These are phyloP conservation scores for Drusus annulatus DNA, from an alignment of 1,140 invertebrate genomes.

Conservation along the genomic window DNA sequence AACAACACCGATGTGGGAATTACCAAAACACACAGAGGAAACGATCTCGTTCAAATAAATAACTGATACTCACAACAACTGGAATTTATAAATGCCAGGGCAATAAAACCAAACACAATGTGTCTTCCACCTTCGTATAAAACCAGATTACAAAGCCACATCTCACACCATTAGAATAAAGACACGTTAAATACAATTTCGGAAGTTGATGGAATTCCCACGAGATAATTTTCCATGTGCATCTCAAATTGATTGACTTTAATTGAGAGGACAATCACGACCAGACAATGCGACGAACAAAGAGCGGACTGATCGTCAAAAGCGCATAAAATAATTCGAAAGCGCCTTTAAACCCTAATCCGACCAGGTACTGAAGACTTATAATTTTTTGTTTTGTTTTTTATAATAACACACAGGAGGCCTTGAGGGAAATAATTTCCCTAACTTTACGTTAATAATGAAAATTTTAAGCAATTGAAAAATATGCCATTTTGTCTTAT, in stretches of 20 bases:
- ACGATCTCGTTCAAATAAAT: neutral
- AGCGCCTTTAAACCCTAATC: slow-evolving; percentile 1
- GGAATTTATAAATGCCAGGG: neutral
- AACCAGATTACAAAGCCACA: neutral
- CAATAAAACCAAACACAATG: neutral
- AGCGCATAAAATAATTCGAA: neutral
- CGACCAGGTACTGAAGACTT: neutral
- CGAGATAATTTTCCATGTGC: neutral
- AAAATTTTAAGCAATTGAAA: too few relatives aligned
- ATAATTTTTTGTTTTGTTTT: too few relatives aligned
- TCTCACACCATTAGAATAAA: slow-evolving; percentile 6
- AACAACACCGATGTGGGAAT: neutral
- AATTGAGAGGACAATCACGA: neutral
- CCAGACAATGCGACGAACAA: neutral
- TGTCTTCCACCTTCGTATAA: neutral
- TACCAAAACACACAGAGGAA: neutral
- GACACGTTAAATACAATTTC: neutral
- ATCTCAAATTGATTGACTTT: neutral
- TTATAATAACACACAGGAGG: too few relatives aligned
- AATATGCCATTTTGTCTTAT: too few relatives aligned
- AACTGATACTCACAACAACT: neutral
- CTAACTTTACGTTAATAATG: too few relatives aligned
- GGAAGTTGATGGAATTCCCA: neutral
- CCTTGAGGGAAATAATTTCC: too few relatives aligned
- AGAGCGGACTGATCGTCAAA: neutral